Evolutionary conservation across 2,888 invertebrate species (phyloP), one percentile per base, ranked within the genome.

Genomic region (Parnassius smintheus): DNA sequence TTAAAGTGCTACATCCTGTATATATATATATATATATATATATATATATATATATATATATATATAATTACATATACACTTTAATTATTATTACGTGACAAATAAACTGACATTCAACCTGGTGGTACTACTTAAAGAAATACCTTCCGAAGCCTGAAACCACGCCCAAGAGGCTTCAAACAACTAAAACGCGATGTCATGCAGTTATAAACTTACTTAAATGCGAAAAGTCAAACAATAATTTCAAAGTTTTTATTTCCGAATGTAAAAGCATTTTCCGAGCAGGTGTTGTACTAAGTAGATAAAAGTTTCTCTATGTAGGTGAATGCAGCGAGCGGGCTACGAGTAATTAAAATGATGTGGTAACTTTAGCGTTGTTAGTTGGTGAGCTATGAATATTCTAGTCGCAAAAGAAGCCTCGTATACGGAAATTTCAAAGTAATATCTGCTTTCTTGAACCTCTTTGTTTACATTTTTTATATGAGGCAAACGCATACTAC

Each of bases 261-360:
- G 41, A 61, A 49, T 44, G 22, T 44, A 35, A 58, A 49, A 62
- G 51, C 13, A 59, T 75, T 76, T 72, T 70, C 68, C 66, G 69
- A 67, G 42, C 79, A 77, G 80, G 77, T 80, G 77, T 75, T 77
- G 76, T 70, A 57, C 44, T 50, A 50, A 81, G 77, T 76, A 75
- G 75, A 73, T 75, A 74, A 75, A 83, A 82, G 73, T 81, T 82
- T 74, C 67, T 67, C 59, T 44, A 22, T 54, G 42, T 44, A 44
- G 50, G 22, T 13, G 53, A 59, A 59, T 59, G 22, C 41, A 35
- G 41, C 59, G 56, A n/a, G 46, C 59, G 62, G 62, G 69, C 66
- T 59, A n/a, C 46, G n/a, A 58, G 70, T 71, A 72, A 74, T 74
- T 72, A 74, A 74, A 74, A 69, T 68, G 68, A 65, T 54, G 56